Evolutionary conservation across 2,888 invertebrate genomes (phyloP), one percentile per base, ranked within the genome.

Genomic region (Euplagia quadripunctaria): DNA sequence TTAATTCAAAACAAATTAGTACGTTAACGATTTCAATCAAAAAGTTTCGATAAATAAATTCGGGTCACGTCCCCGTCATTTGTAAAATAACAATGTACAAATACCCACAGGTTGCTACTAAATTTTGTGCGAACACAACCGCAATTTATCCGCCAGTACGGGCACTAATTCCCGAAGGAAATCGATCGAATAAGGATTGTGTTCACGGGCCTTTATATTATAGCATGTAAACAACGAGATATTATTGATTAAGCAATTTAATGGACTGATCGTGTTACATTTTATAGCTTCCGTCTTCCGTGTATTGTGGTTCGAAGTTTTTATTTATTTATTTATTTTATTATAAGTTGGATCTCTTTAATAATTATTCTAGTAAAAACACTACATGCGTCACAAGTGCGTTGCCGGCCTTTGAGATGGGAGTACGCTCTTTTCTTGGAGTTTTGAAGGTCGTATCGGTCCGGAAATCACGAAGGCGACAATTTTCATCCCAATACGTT

Each of bases 211-310:
- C 42, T 66, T 43, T n/a, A 41, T 68, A 42, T 43, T n/a, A 41
- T 68, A 42, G 12, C 42, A 67, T 16, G 52, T 73, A 73, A 80
- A 80, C 75, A 82, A 79, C 79, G 66, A 68, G 61, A 66, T 55
- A 75, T 31, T 31, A 31, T 75, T 79, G 55, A 70, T 78, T 64
- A 63, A 64, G 52, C 64, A 76, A 75, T 76, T 78, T 63, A 73
- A 68, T 71, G 64, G 75, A 75, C 70, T 71, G 72, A 70, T 75
- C 41, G 43, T 63, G 64, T 74, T 67, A 73, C 69, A 64, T 78
- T 64, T 55, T 65, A 65, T 74, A 42, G 64, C 67, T 74, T 82
- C 71, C 74, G 66, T 43, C 64, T 73, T 66, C 58, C 70, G 70
- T 68, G 64, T 72, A 43, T 65, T 52, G 17, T 31, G 49, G 69